Percentiles rank a stretch among this genome's conserved stretches.
These are phyloP conservation scores for Ictalurus punctatus DNA, from an alignment of 2,113 vertebrate genomes.

Conservation along the genomic window DNA sequence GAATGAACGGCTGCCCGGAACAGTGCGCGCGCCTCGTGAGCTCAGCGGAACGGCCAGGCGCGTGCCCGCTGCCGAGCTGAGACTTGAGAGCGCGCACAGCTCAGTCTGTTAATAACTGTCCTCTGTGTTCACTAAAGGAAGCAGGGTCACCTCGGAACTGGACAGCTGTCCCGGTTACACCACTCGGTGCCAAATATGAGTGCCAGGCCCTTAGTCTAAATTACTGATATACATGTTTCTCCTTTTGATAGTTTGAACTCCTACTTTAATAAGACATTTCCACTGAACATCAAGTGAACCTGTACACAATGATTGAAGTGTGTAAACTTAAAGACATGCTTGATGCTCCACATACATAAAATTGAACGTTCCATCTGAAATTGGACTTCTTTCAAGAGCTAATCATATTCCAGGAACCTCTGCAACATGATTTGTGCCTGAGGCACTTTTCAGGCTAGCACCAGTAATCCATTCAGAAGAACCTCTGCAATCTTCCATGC, in stretches of 20 bases:
- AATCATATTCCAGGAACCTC: neutral
- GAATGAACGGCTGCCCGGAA: slow-evolving; percentile 72
- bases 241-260: neutral
- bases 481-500: neutral
- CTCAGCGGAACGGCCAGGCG: slow-evolving; percentile 23
- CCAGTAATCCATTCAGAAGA: neutral
- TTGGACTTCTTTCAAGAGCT: neutral
- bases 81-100: neutral
- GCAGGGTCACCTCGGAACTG: neutral
- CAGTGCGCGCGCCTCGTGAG: slow-evolving; percentile 43
- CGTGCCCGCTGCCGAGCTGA: neutral
- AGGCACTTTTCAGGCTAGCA: too few relatives aligned
- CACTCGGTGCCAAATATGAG: neutral
- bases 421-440: neutral
- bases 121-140: neutral
- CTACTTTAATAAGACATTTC: neutral
- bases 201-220: neutral
- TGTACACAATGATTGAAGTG: neutral
- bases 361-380: neutral
- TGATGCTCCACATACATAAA: neutral
- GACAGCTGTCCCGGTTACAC: neutral
- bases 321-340: too few relatives aligned
- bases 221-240: neutral
- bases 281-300: neutral
- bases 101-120: neutral